These are phyloP conservation scores for Malachius bipustulatus DNA, from an alignment of 2,888 invertebrate genomes.

Conservation along the genomic window DNA sequence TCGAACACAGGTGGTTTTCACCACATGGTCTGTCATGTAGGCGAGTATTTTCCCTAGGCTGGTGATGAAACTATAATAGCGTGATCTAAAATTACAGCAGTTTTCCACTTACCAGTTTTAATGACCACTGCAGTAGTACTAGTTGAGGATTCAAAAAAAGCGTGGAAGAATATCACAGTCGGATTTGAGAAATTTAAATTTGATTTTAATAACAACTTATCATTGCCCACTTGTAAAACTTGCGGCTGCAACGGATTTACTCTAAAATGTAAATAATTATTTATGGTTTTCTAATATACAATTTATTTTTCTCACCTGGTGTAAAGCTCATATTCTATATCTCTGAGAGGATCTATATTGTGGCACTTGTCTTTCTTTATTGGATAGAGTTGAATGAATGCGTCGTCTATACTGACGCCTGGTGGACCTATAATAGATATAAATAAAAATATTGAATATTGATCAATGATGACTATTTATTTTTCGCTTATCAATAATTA, in stretches of 20 bases:
- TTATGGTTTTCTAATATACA: too few relatives aligned
- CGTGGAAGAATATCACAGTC: constrained; percentile 50
- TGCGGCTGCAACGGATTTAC: constrained; percentile 45
- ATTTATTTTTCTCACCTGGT: constrained; percentile 38
- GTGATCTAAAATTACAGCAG: too few relatives aligned
- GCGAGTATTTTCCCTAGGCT: too few relatives aligned
- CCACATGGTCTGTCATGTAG: too few relatives aligned
- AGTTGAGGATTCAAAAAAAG: constrained; percentile 48
- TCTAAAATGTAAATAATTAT: constrained; percentile 31
- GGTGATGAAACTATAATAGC: too few relatives aligned
- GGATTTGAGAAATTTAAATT: constrained; percentile 46
- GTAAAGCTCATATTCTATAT: constrained; percentile 43
- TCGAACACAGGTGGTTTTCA: too few relatives aligned
- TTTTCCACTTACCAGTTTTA: constrained; percentile 38
- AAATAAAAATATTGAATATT: too few relatives aligned
- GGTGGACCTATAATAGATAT: constrained; percentile 42
- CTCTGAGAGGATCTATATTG: constrained; percentile 39
- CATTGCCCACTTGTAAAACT: constrained; percentile 40
- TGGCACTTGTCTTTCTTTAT: constrained; percentile 47
- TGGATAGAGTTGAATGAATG: constrained; percentile 45
- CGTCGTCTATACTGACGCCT: constrained; percentile 44
- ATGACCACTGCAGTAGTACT: constrained; percentile 43
- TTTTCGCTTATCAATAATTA: too few relatives aligned
- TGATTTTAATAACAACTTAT: constrained; percentile 43
- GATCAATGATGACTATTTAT: too few relatives aligned